Base-by-base conservation (phyloP, 1,140 invertebrate species). In the Neodiprion pinetum region DNA sequence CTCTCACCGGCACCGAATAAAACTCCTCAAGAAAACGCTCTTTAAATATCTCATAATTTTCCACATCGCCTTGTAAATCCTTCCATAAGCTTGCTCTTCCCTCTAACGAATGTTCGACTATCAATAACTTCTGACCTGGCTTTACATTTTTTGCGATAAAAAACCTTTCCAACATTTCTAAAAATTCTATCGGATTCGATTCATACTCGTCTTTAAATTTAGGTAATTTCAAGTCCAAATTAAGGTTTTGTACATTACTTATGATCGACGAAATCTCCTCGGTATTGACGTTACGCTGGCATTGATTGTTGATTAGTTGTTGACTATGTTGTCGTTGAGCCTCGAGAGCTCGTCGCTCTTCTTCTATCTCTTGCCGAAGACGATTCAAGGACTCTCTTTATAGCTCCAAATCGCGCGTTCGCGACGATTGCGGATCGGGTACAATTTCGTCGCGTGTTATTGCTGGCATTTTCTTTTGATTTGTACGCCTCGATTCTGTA, bases 1-100 rank as follows among this genome's bases (percentile, higher is more conserved):
- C 71, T 61, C 74, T 71, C n/a, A 77, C 65, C 8, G 76, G 72
- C 9, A 79, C 69, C n/a, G 78, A 79, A 74, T 79, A 79, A 76
- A 79, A 79, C 67, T 79, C 71, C 23, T 1, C 0, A 11, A 11
- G 10, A 61, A 61, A 61, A 11, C n/a, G 10, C 53, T 61, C 10
- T 61, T 61, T n/a, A 61, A 61, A 61, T 11, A 11, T n/a, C n/a
- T n/a, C n/a, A 61, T 61, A 61, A 61, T 61, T 61, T 61, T 61
- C n/a, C 10, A 11, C 53, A 61, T 61, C 53, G 10, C 53, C n/a
- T 11, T 61, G 53, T 61, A 61, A 11, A n/a, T n/a, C n/a, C 10
- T 11, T 11, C 53, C 53, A 61, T 11, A 11, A 11, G 10, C 10
- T 11, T n/a, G 53, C 53, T 61, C 53, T 11, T n/a, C 53, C 53